These are phyloP conservation scores for Halocynthia roretzi DNA, from an alignment of 23 tunicate species.

Conservation along the genomic window DNA sequence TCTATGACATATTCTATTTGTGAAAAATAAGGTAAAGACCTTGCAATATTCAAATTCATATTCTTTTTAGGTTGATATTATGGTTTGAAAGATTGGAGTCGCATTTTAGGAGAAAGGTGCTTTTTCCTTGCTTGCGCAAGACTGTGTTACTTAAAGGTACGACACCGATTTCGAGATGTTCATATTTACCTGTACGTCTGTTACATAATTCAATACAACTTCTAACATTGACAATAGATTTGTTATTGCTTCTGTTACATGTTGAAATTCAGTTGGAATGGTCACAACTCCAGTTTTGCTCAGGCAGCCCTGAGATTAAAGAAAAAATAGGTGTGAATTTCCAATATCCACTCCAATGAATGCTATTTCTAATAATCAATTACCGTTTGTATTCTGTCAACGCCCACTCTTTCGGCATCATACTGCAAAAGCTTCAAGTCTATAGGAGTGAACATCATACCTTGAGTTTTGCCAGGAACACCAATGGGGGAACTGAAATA, in stretches of 20 bases:
- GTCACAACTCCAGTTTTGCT: constrained; percentile 36
- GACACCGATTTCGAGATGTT: background rate
- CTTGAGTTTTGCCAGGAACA: constrained; percentile 82
- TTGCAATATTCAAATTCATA: background rate
- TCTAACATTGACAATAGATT: constrained; percentile 46
- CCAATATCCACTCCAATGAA: background rate
- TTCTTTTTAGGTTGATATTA: too few species aligned
- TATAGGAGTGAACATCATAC: constrained; percentile 88
- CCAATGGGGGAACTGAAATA: constrained; percentile 63
- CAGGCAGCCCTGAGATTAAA: constrained; percentile 4
- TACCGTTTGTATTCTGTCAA: constrained; percentile 61
- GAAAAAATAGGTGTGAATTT: background rate
- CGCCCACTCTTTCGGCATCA: constrained; percentile 76
- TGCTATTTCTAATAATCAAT: constrained; percentile 4
- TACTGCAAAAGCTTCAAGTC: constrained; percentile 51
- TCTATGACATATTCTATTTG: too few species aligned
- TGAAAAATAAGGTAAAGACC: background rate
- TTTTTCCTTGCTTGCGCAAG: too few species aligned
- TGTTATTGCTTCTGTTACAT: constrained; percentile 52
- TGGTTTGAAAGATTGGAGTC: too few species aligned
- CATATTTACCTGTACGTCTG: constrained; percentile 44
- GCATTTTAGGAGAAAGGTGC: too few species aligned
- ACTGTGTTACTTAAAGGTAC: too few species aligned
- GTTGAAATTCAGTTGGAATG: constrained; percentile 74
- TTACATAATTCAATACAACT: constrained; percentile 44